A percentile compares a stretch with the other conserved stretches of the same genome.
Evolutionary conservation across 2,113 vertebrate species (phyloP).

Genomic region (Sander vitreus): DNA sequence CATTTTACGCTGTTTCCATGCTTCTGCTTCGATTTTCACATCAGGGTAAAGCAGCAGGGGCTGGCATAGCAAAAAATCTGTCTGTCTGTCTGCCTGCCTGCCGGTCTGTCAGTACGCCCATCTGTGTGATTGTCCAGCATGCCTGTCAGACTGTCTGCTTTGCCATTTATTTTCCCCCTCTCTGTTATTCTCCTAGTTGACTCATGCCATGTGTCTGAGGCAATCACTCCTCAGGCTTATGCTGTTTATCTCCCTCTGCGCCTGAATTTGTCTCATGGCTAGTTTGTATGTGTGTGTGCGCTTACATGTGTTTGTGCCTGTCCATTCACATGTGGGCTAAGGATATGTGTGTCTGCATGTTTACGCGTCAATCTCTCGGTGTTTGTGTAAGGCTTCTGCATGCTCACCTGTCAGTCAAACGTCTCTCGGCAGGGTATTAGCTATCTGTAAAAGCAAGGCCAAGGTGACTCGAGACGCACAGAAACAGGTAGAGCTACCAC

Average conservation of each 20-base stretch:
- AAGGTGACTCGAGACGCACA: constrained; percentile 57
- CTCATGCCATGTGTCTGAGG: constrained; percentile 58
- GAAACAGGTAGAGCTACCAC: constrained; percentile 47
- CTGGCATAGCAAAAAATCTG: constrained; percentile 52
- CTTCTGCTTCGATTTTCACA: constrained; percentile 49
- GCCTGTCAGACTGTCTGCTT: constrained; percentile 48
- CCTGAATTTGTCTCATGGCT: constrained; percentile 30
- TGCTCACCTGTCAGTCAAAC: constrained; percentile 66
- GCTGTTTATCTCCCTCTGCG: constrained; percentile 46
- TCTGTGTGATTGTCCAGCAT: constrained; percentile 52
- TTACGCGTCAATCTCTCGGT: constrained; percentile 56
- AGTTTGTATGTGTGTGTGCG: not conserved
- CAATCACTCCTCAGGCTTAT: constrained; percentile 54
- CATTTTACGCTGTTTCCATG: constrained; percentile 3
- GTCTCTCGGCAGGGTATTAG: constrained; percentile 60
- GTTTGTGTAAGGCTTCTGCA: constrained; percentile 43
- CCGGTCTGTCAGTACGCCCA: constrained; percentile 47
- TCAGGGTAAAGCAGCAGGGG: constrained; percentile 30
- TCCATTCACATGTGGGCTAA: constrained; percentile 42
- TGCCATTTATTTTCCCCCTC: constrained; percentile 4
- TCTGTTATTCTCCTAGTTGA: constrained; percentile 46
- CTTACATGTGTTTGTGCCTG: constrained; percentile 31
- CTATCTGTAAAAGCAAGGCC: constrained; percentile 73
- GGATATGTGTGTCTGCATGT: constrained; percentile 36
- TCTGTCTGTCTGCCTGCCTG: not conserved